Evolutionary conservation across 1,140 invertebrate species (phyloP), one percentile per base, ranked within the genome.

Genomic region (Lepidostoma basale): DNA sequence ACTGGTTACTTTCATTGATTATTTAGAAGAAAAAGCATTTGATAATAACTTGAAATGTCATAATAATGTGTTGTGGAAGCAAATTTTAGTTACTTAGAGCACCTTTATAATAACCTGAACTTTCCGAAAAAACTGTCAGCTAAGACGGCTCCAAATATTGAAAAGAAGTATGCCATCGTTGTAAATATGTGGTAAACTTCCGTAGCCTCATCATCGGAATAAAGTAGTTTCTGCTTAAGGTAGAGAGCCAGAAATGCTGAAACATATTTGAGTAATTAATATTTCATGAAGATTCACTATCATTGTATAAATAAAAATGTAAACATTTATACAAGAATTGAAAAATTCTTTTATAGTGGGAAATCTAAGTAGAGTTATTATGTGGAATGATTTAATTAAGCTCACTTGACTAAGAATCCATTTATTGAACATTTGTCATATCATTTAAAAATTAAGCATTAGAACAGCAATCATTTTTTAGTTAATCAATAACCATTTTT

Each of bases 81-180:
- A 56, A 56, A 33, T 42, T 60, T 60, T 42, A 12, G 25, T 20
- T 66, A 66, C 10, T 49, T 45, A 67, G 59, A 47, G 62, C 64
- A 70, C 68, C 68, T 70, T 70, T 26, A 70, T 70, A 70, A 70
- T 67, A 70, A 73, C 85, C 81, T 87, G 77, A 90, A 96, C 80
- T 92, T 92, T 67, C 93, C 95, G 1, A 95, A 80, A 69, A 85
- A 87, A n/a, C 91, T 90, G 78, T 97, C 95, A 0, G 94, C 92
- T 20, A 96, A 73, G 56, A 95, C 89, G 0, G 93, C 93, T 1
- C 94, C 94, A 20, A 95, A 76, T 4, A 96, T 33, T 0, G 93
- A 92, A 25, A 90, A 92, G 75, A 95, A 91, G 75, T 95, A 96
- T 28, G 89, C 91, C 12, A 93, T 75, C 82, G 90, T 91, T 0